Evolutionary conservation across 1,140 invertebrate species (phyloP), one percentile per base, ranked within the genome.

Genomic region (Cherax quadricarinatus): DNA sequence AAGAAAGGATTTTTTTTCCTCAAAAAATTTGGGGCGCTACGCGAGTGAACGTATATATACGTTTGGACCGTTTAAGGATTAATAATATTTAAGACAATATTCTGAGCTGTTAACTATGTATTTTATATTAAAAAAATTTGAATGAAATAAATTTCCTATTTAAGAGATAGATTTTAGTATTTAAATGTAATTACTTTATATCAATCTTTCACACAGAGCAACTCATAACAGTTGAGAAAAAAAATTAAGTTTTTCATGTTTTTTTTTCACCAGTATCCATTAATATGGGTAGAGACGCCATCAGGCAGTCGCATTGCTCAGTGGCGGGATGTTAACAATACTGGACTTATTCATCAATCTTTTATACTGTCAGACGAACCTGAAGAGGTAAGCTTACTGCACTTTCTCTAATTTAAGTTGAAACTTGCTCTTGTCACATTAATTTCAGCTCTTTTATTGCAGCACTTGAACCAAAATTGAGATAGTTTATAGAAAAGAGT

Each of bases 291-390:
- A 14, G 78, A 81, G 51, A 82, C 79, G 4, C 88, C 88, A 0
- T 82, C 88, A 1, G 80, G 80, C 57, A 89, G 79, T 30, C 78
- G 88, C 30, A 70, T 89, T 51, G 88, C 80, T 66, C 88, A 89
- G 88, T 89, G 88, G 88, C 41, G 21, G 12, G 60, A 83, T 5
- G 80, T 89, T 24, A 60, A 89, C 12, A 73, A 66, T 57, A n/a
- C 73, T 24, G 88, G 88, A 3, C 88, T 89, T 12, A 16, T 89
- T 24, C 88, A 89, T 48, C 80, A 48, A 48, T 81, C 79, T 6
- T 70, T 89, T 48, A 60, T 73, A n/a, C 79, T 89, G n/a, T 49
- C 80, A n/a, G 30, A 70, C 66, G 88, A 89, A 48, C 88, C 88
- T 0, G 88, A 89, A 51, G 57, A 89, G 88, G 88, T 89, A 48